A percentile compares a stretch with the other conserved stretches of the same genome.
Evolutionary conservation across 2,113 vertebrate species (phyloP).

Genomic region (Etheostoma cragini): DNA sequence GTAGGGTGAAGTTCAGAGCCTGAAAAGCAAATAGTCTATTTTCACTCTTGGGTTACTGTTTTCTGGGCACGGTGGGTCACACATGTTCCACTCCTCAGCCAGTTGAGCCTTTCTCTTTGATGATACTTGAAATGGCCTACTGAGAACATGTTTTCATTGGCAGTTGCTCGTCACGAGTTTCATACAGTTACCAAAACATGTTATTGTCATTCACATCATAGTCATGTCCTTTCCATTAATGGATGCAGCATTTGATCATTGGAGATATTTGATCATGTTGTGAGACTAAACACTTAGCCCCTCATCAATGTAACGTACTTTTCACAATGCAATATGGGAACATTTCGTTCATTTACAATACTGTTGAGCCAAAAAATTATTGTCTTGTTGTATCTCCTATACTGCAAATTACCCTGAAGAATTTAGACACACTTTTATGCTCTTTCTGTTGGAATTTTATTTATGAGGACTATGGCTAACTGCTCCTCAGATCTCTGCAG

Average conservation of each 20-base stretch:
- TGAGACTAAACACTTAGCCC: not conserved
- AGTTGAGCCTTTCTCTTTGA: not conserved
- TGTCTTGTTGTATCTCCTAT: not conserved
- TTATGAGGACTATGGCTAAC: too few species aligned
- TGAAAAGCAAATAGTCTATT: conserved; percentile 19
- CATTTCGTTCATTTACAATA: not conserved
- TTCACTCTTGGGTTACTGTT: conserved; percentile 39
- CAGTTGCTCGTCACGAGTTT: too few species aligned
- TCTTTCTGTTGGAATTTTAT: too few species aligned
- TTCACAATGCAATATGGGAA: not conserved
- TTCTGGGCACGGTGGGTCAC: conserved; percentile 29
- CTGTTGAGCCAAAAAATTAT: not conserved
- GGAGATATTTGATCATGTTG: not conserved
- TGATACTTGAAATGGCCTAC: not conserved
- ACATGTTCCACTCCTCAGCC: conserved; percentile 13
- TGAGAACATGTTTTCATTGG: conserved; percentile 48
- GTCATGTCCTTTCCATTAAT: not conserved
- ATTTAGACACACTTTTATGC: too few species aligned
- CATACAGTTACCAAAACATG: not conserved
- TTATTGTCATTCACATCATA: not conserved
- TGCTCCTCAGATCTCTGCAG: too few species aligned
- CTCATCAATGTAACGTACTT: not conserved
- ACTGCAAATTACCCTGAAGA: not conserved
- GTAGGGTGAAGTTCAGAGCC: conserved; percentile 15
- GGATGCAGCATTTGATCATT: not conserved